Conservation (phyloP, 2,888 invertebrate genomes). For the Pammene fasciana region DNA sequence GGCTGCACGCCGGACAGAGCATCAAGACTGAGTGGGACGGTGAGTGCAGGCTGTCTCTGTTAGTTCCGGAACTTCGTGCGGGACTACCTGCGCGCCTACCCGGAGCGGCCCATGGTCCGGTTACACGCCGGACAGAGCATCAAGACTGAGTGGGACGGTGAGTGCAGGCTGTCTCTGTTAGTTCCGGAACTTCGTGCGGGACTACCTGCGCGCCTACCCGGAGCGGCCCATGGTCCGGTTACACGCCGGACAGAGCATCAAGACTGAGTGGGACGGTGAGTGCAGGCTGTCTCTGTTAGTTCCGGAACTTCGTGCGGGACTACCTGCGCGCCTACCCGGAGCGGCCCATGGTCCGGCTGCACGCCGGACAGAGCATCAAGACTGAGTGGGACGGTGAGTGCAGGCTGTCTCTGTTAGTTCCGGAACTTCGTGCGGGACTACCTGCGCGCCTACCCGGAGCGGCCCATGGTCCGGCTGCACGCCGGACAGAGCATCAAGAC, state of each 20-base stretch:
- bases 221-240: no score
- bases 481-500: constrained; percentile 90
- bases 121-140: constrained; percentile 83
- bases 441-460: neutral
- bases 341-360: constrained; percentile 94
- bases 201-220: no score
- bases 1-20: constrained; percentile 89
- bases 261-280: no score
- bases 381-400: constrained; percentile 93
- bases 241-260: no score
- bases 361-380: constrained; percentile 90
- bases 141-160: constrained; percentile 90
- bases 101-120: constrained; percentile 58
- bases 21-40: constrained; percentile 87
- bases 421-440: neutral
- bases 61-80: neutral
- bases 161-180: no score
- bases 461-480: constrained; percentile 86
- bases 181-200: no score
- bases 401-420: no score
- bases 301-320: constrained; percentile 91
- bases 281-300: no score
- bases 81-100: constrained; percentile 66
- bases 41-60: no score
- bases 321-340: constrained; percentile 92